A percentile compares a stretch with the other conserved stretches of the same genome.
Evolutionary conservation across 2,797 vertebrate species (phyloP).

Genomic region (Nyctalus aviator): DNA sequence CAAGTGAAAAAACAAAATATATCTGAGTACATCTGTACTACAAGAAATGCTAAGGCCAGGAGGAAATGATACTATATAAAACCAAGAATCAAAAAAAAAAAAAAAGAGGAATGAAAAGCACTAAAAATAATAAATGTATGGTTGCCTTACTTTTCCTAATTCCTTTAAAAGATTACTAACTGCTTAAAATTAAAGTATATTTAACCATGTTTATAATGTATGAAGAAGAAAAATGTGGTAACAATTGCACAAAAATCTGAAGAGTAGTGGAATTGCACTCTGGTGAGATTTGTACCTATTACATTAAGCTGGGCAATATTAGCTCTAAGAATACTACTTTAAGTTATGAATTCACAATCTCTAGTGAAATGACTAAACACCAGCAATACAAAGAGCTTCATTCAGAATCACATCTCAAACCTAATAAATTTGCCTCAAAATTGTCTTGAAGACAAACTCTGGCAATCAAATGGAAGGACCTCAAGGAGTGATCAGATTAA

Average conservation of each 20-base stretch:
- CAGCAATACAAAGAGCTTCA: not conserved
- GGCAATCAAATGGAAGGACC: not conserved
- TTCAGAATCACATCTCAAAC: not conserved
- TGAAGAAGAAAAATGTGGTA: not conserved
- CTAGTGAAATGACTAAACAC: not conserved
- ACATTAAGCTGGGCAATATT: not conserved
- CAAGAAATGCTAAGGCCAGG: not conserved
- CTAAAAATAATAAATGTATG: not conserved
- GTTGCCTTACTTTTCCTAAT: not conserved
- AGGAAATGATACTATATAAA: not conserved
- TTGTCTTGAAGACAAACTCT: not conserved
- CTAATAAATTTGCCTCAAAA: not conserved
- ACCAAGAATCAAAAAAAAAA: slow-evolving; percentile 8
- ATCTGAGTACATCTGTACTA: not conserved
- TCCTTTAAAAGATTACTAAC: not conserved
- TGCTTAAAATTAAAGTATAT: not conserved
- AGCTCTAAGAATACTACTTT: not conserved
- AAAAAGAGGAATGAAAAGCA: not conserved
- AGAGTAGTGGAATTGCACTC: not conserved
- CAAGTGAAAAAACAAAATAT: not conserved
- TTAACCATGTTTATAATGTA: not conserved
- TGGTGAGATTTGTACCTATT: not conserved
- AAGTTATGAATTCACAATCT: not conserved
- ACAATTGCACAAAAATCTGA: not conserved
- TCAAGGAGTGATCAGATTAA: not conserved